A percentile compares a stretch with the other conserved stretches of the same genome.
Evolutionary conservation across 2,888 invertebrate species (phyloP).

Genomic region (Disparrhopalites patrizii): DNA sequence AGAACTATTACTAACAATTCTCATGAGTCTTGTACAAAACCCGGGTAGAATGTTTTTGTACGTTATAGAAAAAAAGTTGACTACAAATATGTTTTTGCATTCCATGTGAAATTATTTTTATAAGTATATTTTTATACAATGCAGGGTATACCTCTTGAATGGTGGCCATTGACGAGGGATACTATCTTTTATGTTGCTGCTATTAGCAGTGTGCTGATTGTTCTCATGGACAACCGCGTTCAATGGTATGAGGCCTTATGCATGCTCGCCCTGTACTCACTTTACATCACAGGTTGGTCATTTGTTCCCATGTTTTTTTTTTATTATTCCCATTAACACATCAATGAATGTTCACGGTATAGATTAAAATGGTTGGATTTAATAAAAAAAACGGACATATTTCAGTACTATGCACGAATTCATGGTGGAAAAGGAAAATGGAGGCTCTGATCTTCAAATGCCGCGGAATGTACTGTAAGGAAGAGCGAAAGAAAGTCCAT

Average conservation of each 20-base stretch:
- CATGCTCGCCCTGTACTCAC: slow-evolving; percentile 67
- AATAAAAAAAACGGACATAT: background rate
- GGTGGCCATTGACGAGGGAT: slow-evolving; percentile 77
- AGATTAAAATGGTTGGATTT: background rate
- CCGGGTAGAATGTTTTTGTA: background rate
- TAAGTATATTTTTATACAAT: slow-evolving; percentile 32
- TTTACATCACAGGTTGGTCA: slow-evolving; percentile 56
- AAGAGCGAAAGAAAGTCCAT: background rate
- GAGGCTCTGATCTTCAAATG: background rate
- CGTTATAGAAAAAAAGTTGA: background rate
- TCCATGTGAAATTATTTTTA: background rate
- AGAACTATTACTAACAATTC: background rate
- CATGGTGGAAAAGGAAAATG: slow-evolving; percentile 22
- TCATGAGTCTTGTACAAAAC: background rate
- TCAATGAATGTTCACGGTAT: background rate
- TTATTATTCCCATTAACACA: background rate
- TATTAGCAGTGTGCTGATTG: slow-evolving; percentile 63
- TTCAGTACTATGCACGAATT: slow-evolving; percentile 38
- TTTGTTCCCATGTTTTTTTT: no score
- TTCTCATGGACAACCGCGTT: slow-evolving; percentile 74
- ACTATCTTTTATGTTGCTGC: slow-evolving; percentile 71
- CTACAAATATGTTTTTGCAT: background rate
- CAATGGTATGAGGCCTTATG: slow-evolving; percentile 74
- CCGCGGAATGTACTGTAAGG: background rate
- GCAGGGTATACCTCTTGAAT: slow-evolving; percentile 74